phyloP scores from a whole-genome alignment of 1,140 invertebrate species.

The Scaptomyza hsui region DNA sequence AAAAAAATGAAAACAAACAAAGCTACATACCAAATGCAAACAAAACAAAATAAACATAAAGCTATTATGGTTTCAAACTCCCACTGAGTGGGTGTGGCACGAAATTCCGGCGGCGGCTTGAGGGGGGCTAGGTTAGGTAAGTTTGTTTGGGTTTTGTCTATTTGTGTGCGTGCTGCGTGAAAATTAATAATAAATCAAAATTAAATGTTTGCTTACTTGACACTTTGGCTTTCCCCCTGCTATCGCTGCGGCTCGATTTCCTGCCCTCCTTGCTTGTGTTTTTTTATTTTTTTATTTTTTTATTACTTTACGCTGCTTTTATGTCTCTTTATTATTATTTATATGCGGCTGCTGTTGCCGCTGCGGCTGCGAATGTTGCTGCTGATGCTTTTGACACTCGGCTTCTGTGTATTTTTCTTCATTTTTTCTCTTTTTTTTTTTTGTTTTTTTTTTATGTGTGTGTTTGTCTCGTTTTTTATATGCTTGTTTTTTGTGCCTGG shows the following conservation, averaged over 20 bases:
- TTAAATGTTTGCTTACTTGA: slow-evolving; percentile 80
- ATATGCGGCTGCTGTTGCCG: slow-evolving; percentile 20
- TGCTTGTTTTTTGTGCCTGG: slow-evolving; percentile 29
- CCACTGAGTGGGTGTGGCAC: background rate
- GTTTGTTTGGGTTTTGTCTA: slow-evolving; percentile 6
- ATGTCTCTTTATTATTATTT: slow-evolving; percentile 67
- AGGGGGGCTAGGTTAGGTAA: background rate
- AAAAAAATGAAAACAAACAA: background rate
- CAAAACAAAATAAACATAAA: slow-evolving; percentile 48
- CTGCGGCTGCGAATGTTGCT: background rate
- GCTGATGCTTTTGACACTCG: slow-evolving; percentile 1
- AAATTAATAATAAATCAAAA: slow-evolving; percentile 82
- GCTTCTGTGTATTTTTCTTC: background rate
- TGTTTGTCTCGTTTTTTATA: background rate
- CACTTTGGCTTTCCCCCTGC: slow-evolving; percentile 61
- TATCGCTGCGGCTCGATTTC: background rate
- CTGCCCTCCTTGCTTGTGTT: background rate
- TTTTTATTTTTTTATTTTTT: slow-evolving; percentile 50
- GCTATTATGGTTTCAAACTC: slow-evolving; percentile 44
- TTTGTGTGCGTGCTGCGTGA: slow-evolving; percentile 57
- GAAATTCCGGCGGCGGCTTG: too few species aligned
- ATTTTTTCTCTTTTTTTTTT: slow-evolving; percentile 3
- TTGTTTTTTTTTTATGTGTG: slow-evolving; percentile 1
- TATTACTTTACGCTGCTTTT: slow-evolving; percentile 66
- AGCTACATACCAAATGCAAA: slow-evolving; percentile 12